Percentiles rank a stretch among this genome's conserved stretches.
phyloP scores from a whole-genome alignment of 2,888 invertebrate species.

The Odontocolon sp. region DNA sequence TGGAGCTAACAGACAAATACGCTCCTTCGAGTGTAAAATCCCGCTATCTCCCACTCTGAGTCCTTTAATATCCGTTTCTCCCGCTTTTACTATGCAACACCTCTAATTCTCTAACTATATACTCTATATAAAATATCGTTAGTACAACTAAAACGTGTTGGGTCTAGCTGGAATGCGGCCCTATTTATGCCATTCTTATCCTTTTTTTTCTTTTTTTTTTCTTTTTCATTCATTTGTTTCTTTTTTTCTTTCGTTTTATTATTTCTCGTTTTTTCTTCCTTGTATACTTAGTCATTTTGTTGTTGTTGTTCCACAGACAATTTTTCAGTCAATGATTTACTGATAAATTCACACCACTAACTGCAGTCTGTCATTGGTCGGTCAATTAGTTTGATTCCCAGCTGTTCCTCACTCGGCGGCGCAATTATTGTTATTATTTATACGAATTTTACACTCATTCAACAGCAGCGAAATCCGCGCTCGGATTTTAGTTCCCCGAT shows the following conservation, averaged over 20 bases:
- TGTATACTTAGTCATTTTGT: constrained; percentile 58
- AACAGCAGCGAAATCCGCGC: constrained; percentile 72
- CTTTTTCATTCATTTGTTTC: constrained; percentile 54
- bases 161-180: constrained; percentile 80
- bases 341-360: constrained; percentile 78
- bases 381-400: constrained; percentile 80
- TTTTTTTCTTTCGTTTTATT: constrained; percentile 50
- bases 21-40: constrained; percentile 78
- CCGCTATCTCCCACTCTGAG: constrained; percentile 63
- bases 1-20: constrained; percentile 81
- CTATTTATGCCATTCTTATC: constrained; percentile 75
- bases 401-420: constrained; percentile 75
- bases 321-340: constrained; percentile 72
- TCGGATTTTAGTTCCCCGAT: constrained; percentile 75
- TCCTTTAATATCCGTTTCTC: constrained; percentile 34
- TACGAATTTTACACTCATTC: constrained; percentile 79
- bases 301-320: constrained; percentile 59
- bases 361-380: constrained; percentile 79
- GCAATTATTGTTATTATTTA: constrained; percentile 78
- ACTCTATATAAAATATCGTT: constrained; percentile 81
- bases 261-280: constrained; percentile 49
- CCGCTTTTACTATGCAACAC: constrained; percentile 71
- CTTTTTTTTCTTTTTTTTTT: constrained; percentile 35
- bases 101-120: constrained; percentile 80
- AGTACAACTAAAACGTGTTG: constrained; percentile 80